These are phyloP conservation scores for Caenorhabditis briggsae DNA, from an alignment of 1,140 invertebrate species.

Conservation along the genomic window DNA sequence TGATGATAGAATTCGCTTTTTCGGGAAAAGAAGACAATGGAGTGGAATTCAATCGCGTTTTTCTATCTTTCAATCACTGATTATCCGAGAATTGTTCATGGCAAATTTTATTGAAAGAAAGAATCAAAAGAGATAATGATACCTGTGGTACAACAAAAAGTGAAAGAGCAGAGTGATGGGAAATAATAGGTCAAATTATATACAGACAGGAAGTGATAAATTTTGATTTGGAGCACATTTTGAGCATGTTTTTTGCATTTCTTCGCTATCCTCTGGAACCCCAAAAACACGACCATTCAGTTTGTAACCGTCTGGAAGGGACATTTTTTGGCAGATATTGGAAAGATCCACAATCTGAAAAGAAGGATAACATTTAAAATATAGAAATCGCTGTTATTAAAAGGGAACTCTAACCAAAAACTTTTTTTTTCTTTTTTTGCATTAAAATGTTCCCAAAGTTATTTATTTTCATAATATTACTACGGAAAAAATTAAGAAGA, in stretches of 20 bases:
- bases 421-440: too few species aligned
- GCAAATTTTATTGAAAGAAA: constrained; percentile 43
- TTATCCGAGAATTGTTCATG: constrained; percentile 13
- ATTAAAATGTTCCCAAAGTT: too few species aligned
- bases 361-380: too few species aligned
- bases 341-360: constrained; percentile 45
- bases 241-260: neutral
- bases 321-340: constrained; percentile 44
- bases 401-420: too few species aligned
- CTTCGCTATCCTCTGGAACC: constrained; percentile 44
- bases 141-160: constrained; percentile 36
- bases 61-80: neutral
- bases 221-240: constrained; percentile 37
- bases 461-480: too few species aligned
- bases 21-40: constrained; percentile 16
- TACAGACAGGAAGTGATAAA: neutral
- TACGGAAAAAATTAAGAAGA: too few species aligned
- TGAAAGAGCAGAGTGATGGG: neutral
- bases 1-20: neutral
- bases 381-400: too few species aligned
- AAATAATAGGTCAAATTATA: neutral
- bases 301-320: constrained; percentile 79
- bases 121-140: neutral
- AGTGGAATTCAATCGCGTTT: constrained; percentile 44
- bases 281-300: constrained; percentile 68